These are phyloP conservation scores for Abrostola tripartita DNA, from an alignment of 2,888 invertebrate genomes.

Conservation along the genomic window DNA sequence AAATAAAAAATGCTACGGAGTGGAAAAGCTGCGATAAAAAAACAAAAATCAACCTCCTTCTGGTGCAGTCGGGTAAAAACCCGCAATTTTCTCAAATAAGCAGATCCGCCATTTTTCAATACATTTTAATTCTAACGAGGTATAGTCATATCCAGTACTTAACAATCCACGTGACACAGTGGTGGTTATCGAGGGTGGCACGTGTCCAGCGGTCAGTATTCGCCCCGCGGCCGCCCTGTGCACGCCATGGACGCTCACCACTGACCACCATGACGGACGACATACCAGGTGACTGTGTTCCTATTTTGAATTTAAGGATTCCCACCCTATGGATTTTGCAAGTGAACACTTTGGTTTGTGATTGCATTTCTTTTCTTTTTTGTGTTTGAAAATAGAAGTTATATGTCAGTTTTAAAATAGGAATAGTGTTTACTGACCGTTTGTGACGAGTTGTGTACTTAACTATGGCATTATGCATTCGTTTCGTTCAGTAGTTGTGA, in stretches of 20 bases:
- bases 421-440: not conserved
- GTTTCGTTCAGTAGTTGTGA: not conserved
- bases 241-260: slow-evolving; percentile 66
- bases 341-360: slow-evolving; percentile 15
- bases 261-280: slow-evolving; percentile 69
- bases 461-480: not conserved
- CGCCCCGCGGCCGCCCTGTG: slow-evolving; percentile 76
- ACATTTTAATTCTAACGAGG: too few relatives aligned
- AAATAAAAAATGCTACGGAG: too few relatives aligned
- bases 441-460: slow-evolving; percentile 1
- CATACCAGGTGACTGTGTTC: slow-evolving; percentile 79
- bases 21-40: too few relatives aligned
- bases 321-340: slow-evolving; percentile 17
- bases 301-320: slow-evolving; percentile 31
- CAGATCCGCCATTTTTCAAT: too few relatives aligned
- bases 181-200: slow-evolving; percentile 68
- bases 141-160: slow-evolving; percentile 54
- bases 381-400: not conserved
- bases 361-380: slow-evolving; percentile 5
- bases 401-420: not conserved
- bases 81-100: too few relatives aligned
- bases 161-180: slow-evolving; percentile 56
- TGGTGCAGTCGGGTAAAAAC: too few relatives aligned
- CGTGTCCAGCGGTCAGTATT: slow-evolving; percentile 81
- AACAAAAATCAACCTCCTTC: too few relatives aligned